phyloP scores from a whole-genome alignment of 2,797 vertebrate species.

The Lindbergichthys nudifrons region DNA sequence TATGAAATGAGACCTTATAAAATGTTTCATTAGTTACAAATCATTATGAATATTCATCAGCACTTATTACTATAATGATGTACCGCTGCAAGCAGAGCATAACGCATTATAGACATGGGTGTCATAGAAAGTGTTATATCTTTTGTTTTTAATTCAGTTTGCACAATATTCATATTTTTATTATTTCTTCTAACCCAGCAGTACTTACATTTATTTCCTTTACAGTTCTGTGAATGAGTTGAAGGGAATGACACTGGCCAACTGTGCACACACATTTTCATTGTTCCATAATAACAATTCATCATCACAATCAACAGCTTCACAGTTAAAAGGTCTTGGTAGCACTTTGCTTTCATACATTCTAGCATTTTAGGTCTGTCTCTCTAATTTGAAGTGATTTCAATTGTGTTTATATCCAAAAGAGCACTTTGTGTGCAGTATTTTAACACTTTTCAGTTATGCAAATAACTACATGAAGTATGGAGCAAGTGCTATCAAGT shows the following conservation, averaged over 20 bases:
- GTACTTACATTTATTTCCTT: no score
- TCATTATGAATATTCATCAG: no score
- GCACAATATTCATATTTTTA: not conserved
- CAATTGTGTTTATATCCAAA: constrained; percentile 3
- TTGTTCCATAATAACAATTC: not conserved
- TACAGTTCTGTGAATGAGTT: not conserved
- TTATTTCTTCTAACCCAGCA: not conserved
- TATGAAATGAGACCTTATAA: no score
- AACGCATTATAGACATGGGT: no score
- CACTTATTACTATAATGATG: no score
- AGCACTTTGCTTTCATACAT: no score
- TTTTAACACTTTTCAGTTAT: constrained; percentile 12
- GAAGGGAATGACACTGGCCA: not conserved
- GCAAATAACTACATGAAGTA: constrained; percentile 37
- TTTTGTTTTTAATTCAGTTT: no score
- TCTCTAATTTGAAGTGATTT: not conserved
- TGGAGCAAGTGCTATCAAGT: constrained; percentile 4
- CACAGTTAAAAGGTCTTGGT: constrained; percentile 24
- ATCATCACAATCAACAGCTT: not conserved
- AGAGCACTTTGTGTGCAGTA: not conserved
- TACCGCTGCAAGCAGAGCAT: no score
- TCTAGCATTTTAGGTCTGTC: not conserved
- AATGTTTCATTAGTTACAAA: no score
- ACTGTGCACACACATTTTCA: not conserved
- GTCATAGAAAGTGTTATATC: no score